Evolutionary conservation across 2,888 invertebrate species (phyloP).

Genomic region (Tachina fera): DNA sequence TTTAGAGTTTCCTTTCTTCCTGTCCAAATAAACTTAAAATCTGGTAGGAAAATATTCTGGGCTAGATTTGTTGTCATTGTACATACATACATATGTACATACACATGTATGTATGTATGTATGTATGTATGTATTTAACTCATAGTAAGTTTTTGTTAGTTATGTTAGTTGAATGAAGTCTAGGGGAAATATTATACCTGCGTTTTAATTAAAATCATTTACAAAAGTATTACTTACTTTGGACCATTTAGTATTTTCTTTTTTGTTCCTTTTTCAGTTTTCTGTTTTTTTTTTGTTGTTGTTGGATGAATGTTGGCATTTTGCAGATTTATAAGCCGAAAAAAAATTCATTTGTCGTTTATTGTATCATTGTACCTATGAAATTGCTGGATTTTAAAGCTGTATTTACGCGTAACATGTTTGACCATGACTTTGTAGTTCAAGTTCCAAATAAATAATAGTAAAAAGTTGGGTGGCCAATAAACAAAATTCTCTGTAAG

Average conservation of each 20-base stretch:
- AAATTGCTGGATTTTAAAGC: slow-evolving; percentile 35
- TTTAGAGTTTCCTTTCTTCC: slow-evolving; percentile 22
- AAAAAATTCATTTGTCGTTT: slow-evolving; percentile 46
- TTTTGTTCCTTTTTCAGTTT: slow-evolving; percentile 32
- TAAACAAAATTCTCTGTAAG: slow-evolving; percentile 17
- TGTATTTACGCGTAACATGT: slow-evolving; percentile 54
- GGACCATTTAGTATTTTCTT: slow-evolving; percentile 31
- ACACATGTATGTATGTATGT: background rate
- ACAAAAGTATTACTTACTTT: slow-evolving; percentile 71
- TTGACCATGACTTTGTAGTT: slow-evolving; percentile 68
- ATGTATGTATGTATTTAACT: background rate
- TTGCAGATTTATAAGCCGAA: slow-evolving; percentile 49
- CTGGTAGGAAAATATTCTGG: slow-evolving; percentile 46
- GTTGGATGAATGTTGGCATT: slow-evolving; percentile 57
- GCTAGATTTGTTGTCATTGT: slow-evolving; percentile 40
- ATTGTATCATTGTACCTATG: slow-evolving; percentile 42
- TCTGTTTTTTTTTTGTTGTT: slow-evolving; percentile 18
- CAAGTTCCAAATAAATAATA: slow-evolving; percentile 64
- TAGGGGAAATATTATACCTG: slow-evolving; percentile 69
- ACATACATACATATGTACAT: background rate
- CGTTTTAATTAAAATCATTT: slow-evolving; percentile 71
- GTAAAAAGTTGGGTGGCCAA: slow-evolving; percentile 68
- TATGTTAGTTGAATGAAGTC: slow-evolving; percentile 37
- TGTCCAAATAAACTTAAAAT: slow-evolving; percentile 45
- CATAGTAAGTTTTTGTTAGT: slow-evolving; percentile 19